Evolutionary conservation across 2,797 vertebrate species (phyloP), one percentile per base, ranked within the genome.

Genomic region (Perodicticus potto): DNA sequence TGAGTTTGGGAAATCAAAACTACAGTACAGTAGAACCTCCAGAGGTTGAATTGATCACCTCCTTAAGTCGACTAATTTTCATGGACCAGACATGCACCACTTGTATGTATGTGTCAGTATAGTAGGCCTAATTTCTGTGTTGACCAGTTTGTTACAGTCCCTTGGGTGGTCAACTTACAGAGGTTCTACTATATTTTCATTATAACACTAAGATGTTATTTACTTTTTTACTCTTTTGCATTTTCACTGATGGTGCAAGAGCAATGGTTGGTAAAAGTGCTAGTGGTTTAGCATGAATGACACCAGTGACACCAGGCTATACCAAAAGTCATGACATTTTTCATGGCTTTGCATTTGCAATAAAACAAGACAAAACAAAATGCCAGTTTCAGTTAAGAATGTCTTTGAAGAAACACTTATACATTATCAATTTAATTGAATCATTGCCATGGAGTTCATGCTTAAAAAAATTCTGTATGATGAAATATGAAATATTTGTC

Each of bases 381-480:
- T 37, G 29, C 17, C 34, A 20, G 3, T 27, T 95, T 86, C 65
- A n/a, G 37, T 49, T 72, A 89, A 89, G 61, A 43, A 49, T 43
- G 37, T 61, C 63, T 16, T 80, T 87, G 34, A 74, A 65, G 34
- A 90, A 77, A 17, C 37, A 14, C 53, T 43, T 89, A 34, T 13
- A 45, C 65, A 84, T 86, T 22, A 76, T 40, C 4, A 32, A 14
- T 85, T 85, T 63, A 65, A 76, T 63, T 74, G n/a, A 59, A 78
- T 73, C 17, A 19, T 34, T 25, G 10, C 49, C 12, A 1, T 61
- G 9, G 13, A 74, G 16, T 55, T 25, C 9, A 23, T 86, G 85
- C 78, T 74, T n/a, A 67, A 74, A 73, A 55, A 70, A 72, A 93
- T 90, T 87, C n/a, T 69, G 12, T 73, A 34, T 45, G 67, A 87